phyloP scores from a whole-genome alignment of 2,888 invertebrate species.

The Alloscopus bannaensis region DNA sequence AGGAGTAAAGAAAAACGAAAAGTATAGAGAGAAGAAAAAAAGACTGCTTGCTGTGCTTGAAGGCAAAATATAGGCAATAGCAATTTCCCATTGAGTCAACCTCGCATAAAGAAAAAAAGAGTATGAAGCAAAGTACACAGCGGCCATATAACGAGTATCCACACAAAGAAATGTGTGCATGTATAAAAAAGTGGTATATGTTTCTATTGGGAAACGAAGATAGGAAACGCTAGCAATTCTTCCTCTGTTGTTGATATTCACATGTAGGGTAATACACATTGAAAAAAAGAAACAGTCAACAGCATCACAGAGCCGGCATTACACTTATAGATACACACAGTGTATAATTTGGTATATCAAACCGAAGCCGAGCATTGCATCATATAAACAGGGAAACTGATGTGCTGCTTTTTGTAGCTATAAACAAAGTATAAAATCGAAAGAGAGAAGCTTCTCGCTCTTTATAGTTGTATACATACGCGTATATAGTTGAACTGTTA shows the following conservation, averaged over 20 bases:
- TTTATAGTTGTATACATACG: too few species aligned
- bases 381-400: too few species aligned
- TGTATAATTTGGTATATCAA: too few species aligned
- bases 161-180: too few species aligned
- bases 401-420: too few species aligned
- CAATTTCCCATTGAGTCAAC: conserved; percentile 58
- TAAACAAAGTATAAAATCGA: too few species aligned
- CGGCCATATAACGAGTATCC: too few species aligned
- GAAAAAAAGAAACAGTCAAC: conserved; percentile 1
- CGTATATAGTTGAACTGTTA: too few species aligned
- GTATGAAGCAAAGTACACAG: conserved; percentile 22
- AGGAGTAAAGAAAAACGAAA: conserved; percentile 36
- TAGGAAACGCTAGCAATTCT: too few species aligned
- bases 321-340: neutral
- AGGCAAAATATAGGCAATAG: conserved; percentile 51
- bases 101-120: conserved; percentile 34
- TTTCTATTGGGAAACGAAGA: conserved; percentile 18
- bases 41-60: conserved; percentile 56
- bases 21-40: conserved; percentile 29
- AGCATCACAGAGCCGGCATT: conserved; percentile 3
- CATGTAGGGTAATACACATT: conserved; percentile 6
- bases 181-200: too few species aligned
- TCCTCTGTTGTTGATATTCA: too few species aligned
- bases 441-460: neutral
- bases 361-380: too few species aligned